Percentiles rank a stretch among this genome's conserved stretches.
Conservation (phyloP, 2,888 invertebrate species). For the Nasonovia ribisnigri region DNA sequence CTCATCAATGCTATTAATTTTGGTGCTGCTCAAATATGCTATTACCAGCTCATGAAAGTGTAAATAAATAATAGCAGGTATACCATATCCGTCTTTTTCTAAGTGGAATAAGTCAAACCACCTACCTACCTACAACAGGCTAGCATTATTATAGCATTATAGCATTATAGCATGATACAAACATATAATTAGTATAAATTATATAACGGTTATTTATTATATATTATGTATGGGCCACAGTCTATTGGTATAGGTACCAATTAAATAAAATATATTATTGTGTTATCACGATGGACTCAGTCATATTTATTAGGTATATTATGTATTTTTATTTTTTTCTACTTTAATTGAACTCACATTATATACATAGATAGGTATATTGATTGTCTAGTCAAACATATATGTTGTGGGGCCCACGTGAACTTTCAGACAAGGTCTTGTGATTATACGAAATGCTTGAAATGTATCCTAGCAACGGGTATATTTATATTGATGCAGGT, state of each 20-base stretch:
- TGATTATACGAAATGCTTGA: constrained; percentile 36
- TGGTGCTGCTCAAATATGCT: too few species aligned
- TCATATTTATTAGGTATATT: not conserved
- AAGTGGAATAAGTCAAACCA: not conserved
- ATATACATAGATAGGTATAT: not conserved
- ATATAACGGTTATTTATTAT: not conserved
- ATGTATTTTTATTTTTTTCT: not conserved
- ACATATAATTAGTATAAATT: not conserved
- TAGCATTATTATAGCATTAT: not conserved
- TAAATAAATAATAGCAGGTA: not conserved
- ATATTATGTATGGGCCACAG: not conserved
- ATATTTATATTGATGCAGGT: constrained; percentile 36
- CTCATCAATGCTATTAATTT: too few species aligned
- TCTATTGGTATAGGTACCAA: not conserved
- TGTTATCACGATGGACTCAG: not conserved
- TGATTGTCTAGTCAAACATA: not conserved
- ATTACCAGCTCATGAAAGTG: not conserved
- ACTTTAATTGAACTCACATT: not conserved
- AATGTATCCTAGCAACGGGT: constrained; percentile 51
- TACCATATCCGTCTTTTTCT: not conserved
- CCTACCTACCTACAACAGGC: not conserved
- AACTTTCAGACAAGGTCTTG: constrained; percentile 40
- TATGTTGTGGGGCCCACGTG: not conserved
- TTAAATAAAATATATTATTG: not conserved
- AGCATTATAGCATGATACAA: not conserved